A percentile compares a stretch with the other conserved stretches of the same genome.
Evolutionary conservation across 2,113 vertebrate species (phyloP).

Genomic region (Oreochromis aureus): DNA sequence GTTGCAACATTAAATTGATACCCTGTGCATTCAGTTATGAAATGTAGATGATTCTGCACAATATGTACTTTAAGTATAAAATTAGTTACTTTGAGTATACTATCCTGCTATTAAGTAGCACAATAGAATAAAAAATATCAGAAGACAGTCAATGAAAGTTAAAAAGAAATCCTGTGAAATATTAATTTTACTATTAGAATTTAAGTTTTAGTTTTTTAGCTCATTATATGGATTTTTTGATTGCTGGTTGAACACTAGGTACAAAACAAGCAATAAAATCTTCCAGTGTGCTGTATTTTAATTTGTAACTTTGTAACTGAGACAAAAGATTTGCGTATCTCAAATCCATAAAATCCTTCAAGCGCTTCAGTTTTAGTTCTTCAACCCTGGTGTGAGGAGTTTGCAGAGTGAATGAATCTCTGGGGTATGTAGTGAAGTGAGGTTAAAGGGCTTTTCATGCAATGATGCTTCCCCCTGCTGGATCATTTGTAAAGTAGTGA

Average conservation of each 20-base stretch:
- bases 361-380: background rate
- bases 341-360: background rate
- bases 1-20: background rate
- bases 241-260: background rate
- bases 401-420: background rate
- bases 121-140: background rate
- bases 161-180: background rate
- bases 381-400: background rate
- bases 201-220: background rate
- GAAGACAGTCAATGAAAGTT: background rate
- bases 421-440: background rate
- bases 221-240: background rate
- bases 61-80: background rate
- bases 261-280: background rate
- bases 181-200: background rate
- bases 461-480: slow-evolving; percentile 11
- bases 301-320: background rate
- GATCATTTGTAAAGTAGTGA: background rate
- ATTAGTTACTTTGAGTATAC: background rate
- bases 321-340: background rate
- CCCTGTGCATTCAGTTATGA: background rate
- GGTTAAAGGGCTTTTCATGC: background rate
- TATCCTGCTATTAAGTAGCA: background rate
- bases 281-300: background rate
- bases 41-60: background rate